Evolutionary conservation across 92 coral and sea anemone species (phyloP).

Genomic region (Palythoa caribaeorum): DNA sequence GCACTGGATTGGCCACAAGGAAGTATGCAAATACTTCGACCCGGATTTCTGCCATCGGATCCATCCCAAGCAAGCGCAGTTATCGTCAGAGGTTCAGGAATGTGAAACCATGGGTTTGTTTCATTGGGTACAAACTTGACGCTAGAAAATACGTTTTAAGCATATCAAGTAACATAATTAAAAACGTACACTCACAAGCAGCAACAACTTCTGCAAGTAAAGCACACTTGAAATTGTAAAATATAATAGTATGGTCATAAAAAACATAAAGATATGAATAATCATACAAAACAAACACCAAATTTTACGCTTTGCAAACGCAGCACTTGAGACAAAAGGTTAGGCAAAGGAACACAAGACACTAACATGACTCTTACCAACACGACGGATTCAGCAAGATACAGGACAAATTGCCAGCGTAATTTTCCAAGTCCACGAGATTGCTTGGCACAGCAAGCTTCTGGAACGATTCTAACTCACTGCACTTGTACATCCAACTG

Average conservation of each 20-base stretch:
- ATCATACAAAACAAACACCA: neutral
- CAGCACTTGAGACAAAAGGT: too few species aligned
- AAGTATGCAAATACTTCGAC: neutral
- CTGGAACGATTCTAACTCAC: neutral
- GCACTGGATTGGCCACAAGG: neutral
- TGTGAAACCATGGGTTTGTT: neutral
- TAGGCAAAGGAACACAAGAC: neutral
- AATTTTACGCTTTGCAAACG: too few species aligned
- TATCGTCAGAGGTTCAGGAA: neutral
- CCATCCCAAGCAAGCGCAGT: slow-evolving; percentile 3
- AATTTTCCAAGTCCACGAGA: neutral
- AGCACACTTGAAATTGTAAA: neutral
- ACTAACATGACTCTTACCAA: neutral
- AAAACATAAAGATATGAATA: too few species aligned
- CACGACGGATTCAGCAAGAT: neutral
- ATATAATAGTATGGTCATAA: too few species aligned
- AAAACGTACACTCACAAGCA: neutral
- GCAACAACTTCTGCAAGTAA: neutral
- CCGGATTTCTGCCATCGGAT: neutral
- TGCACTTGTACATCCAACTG: neutral
- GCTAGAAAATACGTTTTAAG: neutral
- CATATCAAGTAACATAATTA: neutral
- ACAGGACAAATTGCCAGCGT: neutral
- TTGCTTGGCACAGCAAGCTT: neutral
- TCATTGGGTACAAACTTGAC: neutral